Evolutionary conservation across 2,797 vertebrate species (phyloP), one percentile per base, ranked within the genome.

Genomic region (Sandelia bainsii): DNA sequence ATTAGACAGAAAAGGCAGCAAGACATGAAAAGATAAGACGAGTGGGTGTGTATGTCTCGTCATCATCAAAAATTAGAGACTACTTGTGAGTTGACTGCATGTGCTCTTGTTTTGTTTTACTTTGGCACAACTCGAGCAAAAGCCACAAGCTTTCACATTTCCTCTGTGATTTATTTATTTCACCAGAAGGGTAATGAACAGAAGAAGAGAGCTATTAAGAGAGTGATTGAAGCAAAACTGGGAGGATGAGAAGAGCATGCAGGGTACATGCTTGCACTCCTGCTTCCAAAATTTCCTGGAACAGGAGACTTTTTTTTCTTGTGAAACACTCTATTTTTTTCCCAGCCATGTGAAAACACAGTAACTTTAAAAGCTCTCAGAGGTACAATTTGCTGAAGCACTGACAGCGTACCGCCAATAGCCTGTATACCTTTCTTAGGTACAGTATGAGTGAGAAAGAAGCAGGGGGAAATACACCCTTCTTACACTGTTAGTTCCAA

Each of bases 141-240:
- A 79, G 62, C 66, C 72, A 80, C 63, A 74, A 75, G 77, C 66
- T 50, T 78, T 62, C 65, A 60, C 53, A 66, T 81, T 72, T 72
- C 58, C 9, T 6, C 56, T 34, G 19, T 62, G 68, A 79, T 84
- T 86, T 79, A 72, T 59, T 67, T 58, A 75, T 81, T 82, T 85
- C 61, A 70, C 59, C 65, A 69, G 60, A 65, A 25, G 17, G 69
- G 25, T 79, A 74, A 79, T 71, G 64, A 81, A 71, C 34, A 59
- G 68, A 52, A 69, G 57, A 73, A 29, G 13, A 45, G 49, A 20
- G 51, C 65, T 44, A 60, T 69, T 69, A 67, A 40, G 60, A 51
- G 58, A 69, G 53, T 32, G 76, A 65, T n/a, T 29, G 45, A 68
- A 16, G 49, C 37, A 6, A 63, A 57, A 73, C 37, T 72, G 40